Conservation (phyloP, 2,797 vertebrate species). For the Chrysocyon brachyurus region DNA sequence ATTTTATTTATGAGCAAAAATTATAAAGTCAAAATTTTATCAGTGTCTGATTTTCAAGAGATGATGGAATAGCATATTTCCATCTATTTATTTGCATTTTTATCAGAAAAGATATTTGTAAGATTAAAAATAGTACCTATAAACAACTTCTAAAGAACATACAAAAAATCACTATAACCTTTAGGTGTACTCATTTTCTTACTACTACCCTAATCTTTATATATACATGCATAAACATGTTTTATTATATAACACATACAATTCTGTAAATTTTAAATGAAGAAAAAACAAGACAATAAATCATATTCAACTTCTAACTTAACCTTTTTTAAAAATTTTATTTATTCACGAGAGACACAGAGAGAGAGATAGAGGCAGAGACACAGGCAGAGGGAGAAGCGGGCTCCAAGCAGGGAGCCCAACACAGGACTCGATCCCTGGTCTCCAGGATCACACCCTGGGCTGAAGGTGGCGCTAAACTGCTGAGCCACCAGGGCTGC, state of each 20-base stretch:
- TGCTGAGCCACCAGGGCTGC: no score
- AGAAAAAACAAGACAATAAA: background rate
- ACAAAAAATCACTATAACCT: background rate
- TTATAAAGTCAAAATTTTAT: slow-evolving; percentile 23
- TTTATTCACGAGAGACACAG: no score
- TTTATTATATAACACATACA: background rate
- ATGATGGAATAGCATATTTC: background rate
- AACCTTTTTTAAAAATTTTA: background rate
- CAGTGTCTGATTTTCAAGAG: background rate
- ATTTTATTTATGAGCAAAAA: slow-evolving; percentile 24
- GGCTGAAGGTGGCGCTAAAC: no score
- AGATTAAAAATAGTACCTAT: background rate
- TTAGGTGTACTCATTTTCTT: background rate
- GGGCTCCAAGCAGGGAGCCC: no score
- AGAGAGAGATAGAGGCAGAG: no score
- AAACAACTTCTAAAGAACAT: background rate
- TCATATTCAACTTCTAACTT: background rate
- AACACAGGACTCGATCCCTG: no score
- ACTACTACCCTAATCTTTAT: background rate
- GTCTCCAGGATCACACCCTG: no score
- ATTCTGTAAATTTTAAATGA: background rate
- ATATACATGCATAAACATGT: background rate
- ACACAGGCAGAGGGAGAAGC: no score
- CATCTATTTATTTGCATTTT: slow-evolving; percentile 11
- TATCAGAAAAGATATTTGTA: background rate